phyloP scores from a whole-genome alignment of 37 sponge, comb jelly and placozoan species.

The Ianthella basta region DNA sequence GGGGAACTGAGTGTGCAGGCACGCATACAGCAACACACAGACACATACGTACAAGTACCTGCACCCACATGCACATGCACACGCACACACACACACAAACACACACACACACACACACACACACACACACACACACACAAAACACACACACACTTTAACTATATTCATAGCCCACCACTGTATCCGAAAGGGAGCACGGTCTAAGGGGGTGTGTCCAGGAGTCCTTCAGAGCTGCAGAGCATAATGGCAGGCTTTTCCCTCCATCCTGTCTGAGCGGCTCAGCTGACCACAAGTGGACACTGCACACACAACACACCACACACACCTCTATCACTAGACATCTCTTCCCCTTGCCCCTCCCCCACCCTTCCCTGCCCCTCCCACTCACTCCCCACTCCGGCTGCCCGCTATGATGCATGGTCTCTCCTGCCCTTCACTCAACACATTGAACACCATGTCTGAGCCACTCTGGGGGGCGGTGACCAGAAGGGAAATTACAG shows the following conservation, averaged over 20 bases:
- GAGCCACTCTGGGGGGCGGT: background rate
- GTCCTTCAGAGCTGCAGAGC: slow-evolving; percentile 18
- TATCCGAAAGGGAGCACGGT: slow-evolving; percentile 65
- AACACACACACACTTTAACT: too few species aligned
- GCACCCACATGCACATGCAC: too few species aligned
- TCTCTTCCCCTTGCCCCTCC: too few species aligned
- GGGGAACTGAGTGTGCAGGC: background rate
- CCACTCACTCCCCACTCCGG: slow-evolving; percentile 24
- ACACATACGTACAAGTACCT: too few species aligned
- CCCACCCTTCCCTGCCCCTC: background rate
- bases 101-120: too few species aligned
- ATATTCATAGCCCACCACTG: slow-evolving; percentile 37
- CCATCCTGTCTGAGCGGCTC: background rate
- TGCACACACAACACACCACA: background rate
- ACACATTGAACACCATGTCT: background rate
- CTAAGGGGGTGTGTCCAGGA: slow-evolving; percentile 62
- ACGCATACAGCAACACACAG: too few species aligned
- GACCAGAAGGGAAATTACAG: background rate
- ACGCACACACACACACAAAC: too few species aligned
- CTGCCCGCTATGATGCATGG: background rate
- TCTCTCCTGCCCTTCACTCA: background rate
- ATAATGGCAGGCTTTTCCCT: background rate
- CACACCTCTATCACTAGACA: too few species aligned
- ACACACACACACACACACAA: background rate
- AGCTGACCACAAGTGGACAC: background rate